These are phyloP conservation scores for Ichneumoninae sp. DNA, from an alignment of 2,888 invertebrate genomes.

Conservation along the genomic window DNA sequence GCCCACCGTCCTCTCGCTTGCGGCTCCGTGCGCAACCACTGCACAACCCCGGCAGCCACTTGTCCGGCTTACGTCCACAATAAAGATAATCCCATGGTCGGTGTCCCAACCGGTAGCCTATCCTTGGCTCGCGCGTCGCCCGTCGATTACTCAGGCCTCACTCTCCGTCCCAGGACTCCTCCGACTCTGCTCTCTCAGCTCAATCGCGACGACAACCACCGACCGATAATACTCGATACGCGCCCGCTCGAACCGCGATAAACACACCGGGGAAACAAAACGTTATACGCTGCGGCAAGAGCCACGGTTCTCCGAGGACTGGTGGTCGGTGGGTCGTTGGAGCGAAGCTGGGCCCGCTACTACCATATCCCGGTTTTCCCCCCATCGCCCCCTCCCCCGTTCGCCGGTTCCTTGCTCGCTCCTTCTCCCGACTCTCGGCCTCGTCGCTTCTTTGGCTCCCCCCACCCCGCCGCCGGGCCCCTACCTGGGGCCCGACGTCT, in stretches of 20 bases:
- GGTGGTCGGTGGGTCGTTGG: constrained; percentile 77
- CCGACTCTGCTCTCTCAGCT: neutral
- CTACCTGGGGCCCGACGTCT: constrained; percentile 80
- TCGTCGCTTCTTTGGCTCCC: constrained; percentile 71
- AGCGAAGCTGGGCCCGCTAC: constrained; percentile 78
- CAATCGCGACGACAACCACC: constrained; percentile 6
- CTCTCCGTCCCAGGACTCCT: neutral
- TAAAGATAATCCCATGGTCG: constrained; percentile 64
- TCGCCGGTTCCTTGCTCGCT: constrained; percentile 63
- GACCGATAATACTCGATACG: constrained; percentile 22
- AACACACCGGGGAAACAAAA: constrained; percentile 52
- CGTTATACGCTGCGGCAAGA: constrained; percentile 68
- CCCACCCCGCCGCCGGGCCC: constrained; percentile 65
- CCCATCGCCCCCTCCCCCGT: constrained; percentile 73
- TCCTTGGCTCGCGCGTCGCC: neutral
- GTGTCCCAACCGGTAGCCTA: constrained; percentile 12
- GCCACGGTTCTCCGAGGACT: constrained; percentile 82
- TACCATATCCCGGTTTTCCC: constrained; percentile 66
- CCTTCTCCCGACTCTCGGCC: constrained; percentile 70
- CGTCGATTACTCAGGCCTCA: too few species aligned
- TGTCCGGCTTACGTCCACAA: constrained; percentile 59
- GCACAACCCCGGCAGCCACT: constrained; percentile 48
- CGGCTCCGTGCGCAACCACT: constrained; percentile 43
- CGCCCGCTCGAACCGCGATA: constrained; percentile 37
- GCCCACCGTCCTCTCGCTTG: constrained; percentile 38